Evolutionary conservation across 2,888 invertebrate genomes (phyloP).

Genomic region (Falcaria lacertinaria): DNA sequence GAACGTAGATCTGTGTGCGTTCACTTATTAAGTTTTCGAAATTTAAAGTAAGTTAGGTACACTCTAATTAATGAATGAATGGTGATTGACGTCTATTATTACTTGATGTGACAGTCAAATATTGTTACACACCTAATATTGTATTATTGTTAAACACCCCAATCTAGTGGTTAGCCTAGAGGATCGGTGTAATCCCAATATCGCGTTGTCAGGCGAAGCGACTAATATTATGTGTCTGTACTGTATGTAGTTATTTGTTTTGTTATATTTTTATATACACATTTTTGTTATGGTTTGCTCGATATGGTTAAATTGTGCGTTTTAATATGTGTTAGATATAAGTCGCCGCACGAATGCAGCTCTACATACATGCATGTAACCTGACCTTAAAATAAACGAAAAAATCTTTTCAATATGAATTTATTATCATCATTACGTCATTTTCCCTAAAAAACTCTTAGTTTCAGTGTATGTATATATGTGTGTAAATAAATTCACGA

Average conservation of each 20-base stretch:
- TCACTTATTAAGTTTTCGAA: not conserved
- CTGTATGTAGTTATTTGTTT: not conserved
- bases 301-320: not conserved
- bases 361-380: not conserved
- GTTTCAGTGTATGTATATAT: too few species aligned
- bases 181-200: not conserved
- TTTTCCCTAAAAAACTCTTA: too few species aligned
- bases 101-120: not conserved
- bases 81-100: not conserved
- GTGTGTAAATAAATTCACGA: too few species aligned
- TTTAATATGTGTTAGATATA: not conserved
- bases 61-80: not conserved
- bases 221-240: not conserved
- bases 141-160: not conserved
- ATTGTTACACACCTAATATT: not conserved
- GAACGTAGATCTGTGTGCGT: not conserved
- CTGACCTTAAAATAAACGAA: not conserved
- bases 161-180: not conserved
- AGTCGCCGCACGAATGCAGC: not conserved
- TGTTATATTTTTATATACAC: not conserved
- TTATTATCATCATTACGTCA: too few species aligned
- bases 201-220: not conserved
- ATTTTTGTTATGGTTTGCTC: not conserved
- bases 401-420: not conserved
- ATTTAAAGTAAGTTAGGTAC: not conserved